These are phyloP conservation scores for Pseudois nayaur DNA, from an alignment of 2,113 vertebrate species.

Conservation along the genomic window DNA sequence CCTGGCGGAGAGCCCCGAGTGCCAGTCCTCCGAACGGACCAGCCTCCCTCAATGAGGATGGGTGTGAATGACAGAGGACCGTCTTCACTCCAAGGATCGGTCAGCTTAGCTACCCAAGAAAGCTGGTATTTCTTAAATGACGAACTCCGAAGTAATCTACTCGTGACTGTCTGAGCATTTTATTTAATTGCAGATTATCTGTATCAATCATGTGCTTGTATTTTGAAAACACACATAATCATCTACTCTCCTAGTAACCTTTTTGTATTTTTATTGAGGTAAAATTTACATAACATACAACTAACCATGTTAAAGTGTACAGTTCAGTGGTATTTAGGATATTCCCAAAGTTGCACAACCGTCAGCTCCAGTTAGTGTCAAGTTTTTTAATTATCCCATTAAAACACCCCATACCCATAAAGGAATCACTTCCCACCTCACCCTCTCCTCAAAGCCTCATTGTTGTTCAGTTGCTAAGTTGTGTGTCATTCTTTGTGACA, in stretches of 20 bases:
- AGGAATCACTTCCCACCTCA: not conserved
- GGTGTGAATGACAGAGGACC: not conserved
- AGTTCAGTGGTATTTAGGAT: not conserved
- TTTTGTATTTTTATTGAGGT: not conserved
- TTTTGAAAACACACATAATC: not conserved
- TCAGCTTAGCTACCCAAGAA: not conserved
- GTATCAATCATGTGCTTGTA: not conserved
- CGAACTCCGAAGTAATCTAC: not conserved
- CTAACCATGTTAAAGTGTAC: not conserved
- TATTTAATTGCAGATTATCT: not conserved
- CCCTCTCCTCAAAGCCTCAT: not conserved
- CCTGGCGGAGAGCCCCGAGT: not conserved
- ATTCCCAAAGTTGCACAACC: not conserved
- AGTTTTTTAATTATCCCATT: not conserved
- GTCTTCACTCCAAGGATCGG: not conserved
- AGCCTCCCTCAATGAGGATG: not conserved
- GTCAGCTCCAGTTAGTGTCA: not conserved
- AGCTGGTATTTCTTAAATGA: not conserved
- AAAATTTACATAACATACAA: not conserved
- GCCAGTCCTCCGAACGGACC: not conserved
- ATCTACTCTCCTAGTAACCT: not conserved
- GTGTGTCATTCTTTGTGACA: not conserved
- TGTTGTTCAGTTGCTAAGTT: not conserved
- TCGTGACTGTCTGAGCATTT: not conserved
- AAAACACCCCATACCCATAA: not conserved